These are phyloP conservation scores for Oryzias woworae DNA, from an alignment of 2,113 vertebrate genomes.

Conservation along the genomic window DNA sequence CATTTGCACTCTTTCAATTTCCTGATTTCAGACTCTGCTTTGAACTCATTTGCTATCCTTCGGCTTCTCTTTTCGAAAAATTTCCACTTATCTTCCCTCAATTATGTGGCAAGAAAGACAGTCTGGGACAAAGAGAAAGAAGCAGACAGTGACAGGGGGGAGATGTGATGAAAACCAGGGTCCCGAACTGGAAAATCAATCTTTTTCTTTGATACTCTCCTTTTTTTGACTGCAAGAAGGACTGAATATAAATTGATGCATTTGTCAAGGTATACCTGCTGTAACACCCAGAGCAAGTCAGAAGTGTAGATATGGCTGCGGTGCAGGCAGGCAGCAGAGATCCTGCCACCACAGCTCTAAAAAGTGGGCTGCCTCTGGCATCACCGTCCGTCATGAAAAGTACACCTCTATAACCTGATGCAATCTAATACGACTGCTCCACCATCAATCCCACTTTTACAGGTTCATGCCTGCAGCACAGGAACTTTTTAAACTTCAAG, in stretches of 20 bases:
- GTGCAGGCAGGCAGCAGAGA: neutral
- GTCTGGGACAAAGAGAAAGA: constrained; percentile 16
- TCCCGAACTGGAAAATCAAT: constrained; percentile 67
- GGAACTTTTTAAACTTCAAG: too few relatives aligned
- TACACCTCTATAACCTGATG: too few relatives aligned
- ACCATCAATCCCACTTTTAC: too few relatives aligned
- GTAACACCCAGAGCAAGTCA: constrained; percentile 33
- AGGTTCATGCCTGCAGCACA: too few relatives aligned
- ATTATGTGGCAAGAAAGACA: constrained; percentile 26
- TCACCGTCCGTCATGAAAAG: neutral
- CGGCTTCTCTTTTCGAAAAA: constrained; percentile 28
- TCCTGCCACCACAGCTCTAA: constrained; percentile 2
- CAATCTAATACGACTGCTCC: too few relatives aligned
- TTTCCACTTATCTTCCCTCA: constrained; percentile 45
- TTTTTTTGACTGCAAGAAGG: constrained; percentile 48
- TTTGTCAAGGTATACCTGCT: constrained; percentile 46
- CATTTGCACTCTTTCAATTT: neutral
- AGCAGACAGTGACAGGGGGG: constrained; percentile 7
- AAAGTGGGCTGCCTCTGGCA: constrained; percentile 4
- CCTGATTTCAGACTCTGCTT: constrained; percentile 14
- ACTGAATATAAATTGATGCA: constrained; percentile 71
- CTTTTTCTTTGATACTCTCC: constrained; percentile 51
- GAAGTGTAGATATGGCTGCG: constrained; percentile 14
- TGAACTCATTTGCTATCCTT: constrained; percentile 12
- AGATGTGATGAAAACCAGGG: constrained; percentile 55